Evolutionary conservation across 2,113 vertebrate genomes (phyloP).

Genomic region (Bambusicola thoracicus): DNA sequence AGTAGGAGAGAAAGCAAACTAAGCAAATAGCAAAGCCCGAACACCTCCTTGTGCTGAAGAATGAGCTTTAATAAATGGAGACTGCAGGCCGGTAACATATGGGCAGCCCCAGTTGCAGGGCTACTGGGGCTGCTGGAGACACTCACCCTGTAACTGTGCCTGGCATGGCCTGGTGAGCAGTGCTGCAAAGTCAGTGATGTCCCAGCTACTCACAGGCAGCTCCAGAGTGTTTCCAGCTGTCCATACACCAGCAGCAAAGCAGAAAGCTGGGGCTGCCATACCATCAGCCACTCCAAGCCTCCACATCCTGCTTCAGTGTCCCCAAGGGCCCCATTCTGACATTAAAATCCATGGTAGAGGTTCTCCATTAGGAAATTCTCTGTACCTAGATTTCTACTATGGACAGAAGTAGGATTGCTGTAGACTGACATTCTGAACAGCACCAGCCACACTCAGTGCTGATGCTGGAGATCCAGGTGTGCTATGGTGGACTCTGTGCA

Average conservation of each 20-base stretch:
- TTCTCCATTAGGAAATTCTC: neutral
- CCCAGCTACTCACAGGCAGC: neutral
- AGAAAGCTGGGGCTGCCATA: accelerated
- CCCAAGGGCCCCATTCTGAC: neutral
- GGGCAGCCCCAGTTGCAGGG: neutral
- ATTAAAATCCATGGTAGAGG: neutral
- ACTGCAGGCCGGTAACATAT: neutral
- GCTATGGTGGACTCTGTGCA: accelerated
- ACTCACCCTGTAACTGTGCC: neutral
- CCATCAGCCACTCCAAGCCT: neutral
- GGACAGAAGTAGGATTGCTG: neutral
- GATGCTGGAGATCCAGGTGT: neutral
- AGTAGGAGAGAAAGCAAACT: neutral
- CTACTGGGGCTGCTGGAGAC: accelerated
- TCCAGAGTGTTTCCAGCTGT: neutral
- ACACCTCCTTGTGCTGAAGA: neutral
- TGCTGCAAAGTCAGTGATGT: accelerated
- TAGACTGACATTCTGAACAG: neutral
- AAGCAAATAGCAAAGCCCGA: neutral
- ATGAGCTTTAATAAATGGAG: neutral
- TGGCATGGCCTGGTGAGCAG: accelerated
- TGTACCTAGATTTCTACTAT: neutral
- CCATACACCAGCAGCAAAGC: accelerated
- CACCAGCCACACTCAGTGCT: neutral
- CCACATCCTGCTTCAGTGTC: accelerated